Conservation (phyloP, 2,888 invertebrate species). For the Ganaspis brasiliensis region DNA sequence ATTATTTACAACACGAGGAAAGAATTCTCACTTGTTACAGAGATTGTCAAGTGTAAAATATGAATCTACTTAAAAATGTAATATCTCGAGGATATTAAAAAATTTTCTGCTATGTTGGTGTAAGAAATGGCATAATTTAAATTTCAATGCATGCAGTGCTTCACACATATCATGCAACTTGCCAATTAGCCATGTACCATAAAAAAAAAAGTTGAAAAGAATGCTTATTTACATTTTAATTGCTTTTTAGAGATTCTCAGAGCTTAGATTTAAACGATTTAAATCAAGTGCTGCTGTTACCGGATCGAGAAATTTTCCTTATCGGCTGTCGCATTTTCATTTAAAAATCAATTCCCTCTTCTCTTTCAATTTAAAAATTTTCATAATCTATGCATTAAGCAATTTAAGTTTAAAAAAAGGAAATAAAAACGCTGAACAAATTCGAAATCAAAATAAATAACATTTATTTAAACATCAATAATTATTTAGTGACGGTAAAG, state of each 20-base stretch:
- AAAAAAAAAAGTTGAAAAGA: slow-evolving; percentile 7
- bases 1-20: no score
- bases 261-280: no score
- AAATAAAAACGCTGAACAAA: no score
- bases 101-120: not conserved
- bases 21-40: no score
- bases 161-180: slow-evolving; percentile 1
- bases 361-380: no score
- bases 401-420: no score
- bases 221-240: slow-evolving; percentile 41
- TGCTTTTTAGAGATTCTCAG: slow-evolving; percentile 14
- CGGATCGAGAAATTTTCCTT: not conserved
- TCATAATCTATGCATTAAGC: no score
- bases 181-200: slow-evolving; percentile 16
- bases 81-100: slow-evolving; percentile 2
- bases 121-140: slow-evolving; percentile 20
- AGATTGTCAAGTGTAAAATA: slow-evolving; percentile 4
- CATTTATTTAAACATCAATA: no score
- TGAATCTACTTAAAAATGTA: slow-evolving; percentile 13
- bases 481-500: not conserved
- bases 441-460: no score
- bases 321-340: not conserved
- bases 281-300: not conserved
- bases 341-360: not conserved
- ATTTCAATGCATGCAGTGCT: slow-evolving; percentile 20